Evolutionary conservation across 2,888 invertebrate species (phyloP), one percentile per base, ranked within the genome.

Genomic region (Neoaliturus tenellus): DNA sequence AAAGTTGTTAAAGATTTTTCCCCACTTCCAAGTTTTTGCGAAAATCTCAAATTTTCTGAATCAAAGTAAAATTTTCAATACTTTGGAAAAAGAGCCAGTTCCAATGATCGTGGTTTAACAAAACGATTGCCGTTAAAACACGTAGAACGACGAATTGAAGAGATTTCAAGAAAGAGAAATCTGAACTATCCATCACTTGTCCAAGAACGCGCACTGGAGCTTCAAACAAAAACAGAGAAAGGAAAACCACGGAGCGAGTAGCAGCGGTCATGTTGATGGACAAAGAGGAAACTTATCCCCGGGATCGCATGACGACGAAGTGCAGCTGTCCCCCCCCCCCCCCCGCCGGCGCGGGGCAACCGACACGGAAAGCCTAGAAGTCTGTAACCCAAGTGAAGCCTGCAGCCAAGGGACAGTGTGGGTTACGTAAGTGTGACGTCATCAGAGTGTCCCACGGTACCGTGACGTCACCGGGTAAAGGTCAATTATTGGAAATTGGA

Each of bases 381-480:
- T 55, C 51, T 78, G 78, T 51, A 78, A 78, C 78, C 51, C 35
- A 55, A 75, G 78, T 20, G 78, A 55, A 78, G 78, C 78, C 55
- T 31, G 4, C 8, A n/a, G 31, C 67, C 17, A n/a, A 10, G 28
- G 17, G 6, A 67, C 71, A 75, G 44, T 41, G 10, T 71, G 28
- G 20, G 73, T 73, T 73, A 23, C 44, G 28, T n/a, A 75, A 75
- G 41, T n/a, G 39, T 71, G 23, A 35, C 41, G 71, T 39, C 35
- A 71, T 20, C 10, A 10, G n/a, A n/a, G n/a, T n/a, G n/a, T n/a
- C n/a, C 51, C 51, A 6, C 48, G 35, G 35, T 35, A 10, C 4
- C 35, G 35, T 35, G 4, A 35, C 35, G 35, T 51, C 51, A 51
- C n/a, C 17, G n/a, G 51, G n/a, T 51, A 51, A 10, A 14, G 51